Percentiles rank a stretch among this genome's conserved stretches.
These are phyloP conservation scores for Microtus pennsylvanicus DNA, from an alignment of 2,113 vertebrate genomes.

Conservation along the genomic window DNA sequence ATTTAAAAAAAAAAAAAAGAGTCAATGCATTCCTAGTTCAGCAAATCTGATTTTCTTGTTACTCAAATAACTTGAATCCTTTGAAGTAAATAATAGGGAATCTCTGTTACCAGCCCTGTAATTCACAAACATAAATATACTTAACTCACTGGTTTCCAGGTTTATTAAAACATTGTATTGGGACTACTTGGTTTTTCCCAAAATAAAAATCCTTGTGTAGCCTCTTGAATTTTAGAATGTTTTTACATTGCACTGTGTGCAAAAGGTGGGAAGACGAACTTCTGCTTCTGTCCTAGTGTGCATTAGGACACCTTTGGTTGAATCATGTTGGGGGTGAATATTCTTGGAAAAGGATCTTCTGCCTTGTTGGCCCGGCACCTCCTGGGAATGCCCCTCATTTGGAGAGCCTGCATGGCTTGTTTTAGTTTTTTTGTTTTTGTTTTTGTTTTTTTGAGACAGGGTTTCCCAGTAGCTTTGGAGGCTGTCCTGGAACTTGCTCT, in stretches of 20 bases:
- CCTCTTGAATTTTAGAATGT: slow-evolving; percentile 16
- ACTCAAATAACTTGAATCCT: slow-evolving; percentile 31
- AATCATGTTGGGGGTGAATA: slow-evolving; percentile 57
- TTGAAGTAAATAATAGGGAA: slow-evolving; percentile 54
- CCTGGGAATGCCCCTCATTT: slow-evolving; percentile 67
- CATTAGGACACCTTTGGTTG: neutral
- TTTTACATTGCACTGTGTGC: slow-evolving; percentile 59
- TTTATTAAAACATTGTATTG: slow-evolving; percentile 70
- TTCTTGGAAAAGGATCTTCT: slow-evolving; percentile 37
- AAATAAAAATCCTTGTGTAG: slow-evolving; percentile 41
- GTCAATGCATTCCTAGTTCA: slow-evolving; percentile 26
- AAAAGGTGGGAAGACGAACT: slow-evolving; percentile 33
- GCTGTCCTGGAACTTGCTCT: no score
- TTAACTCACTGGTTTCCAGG: slow-evolving; percentile 51
- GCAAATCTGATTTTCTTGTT: slow-evolving; percentile 49
- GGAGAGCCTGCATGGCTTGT: neutral
- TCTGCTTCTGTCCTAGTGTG: neutral
- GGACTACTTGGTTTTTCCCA: slow-evolving; percentile 28
- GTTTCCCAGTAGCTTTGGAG: no score
- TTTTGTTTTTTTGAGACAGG: no score
- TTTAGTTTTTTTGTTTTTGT: no score
- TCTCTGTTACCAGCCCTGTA: slow-evolving; percentile 44
- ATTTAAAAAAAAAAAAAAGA: neutral
- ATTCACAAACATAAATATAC: slow-evolving; percentile 58
- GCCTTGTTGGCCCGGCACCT: slow-evolving; percentile 63